phyloP scores from a whole-genome alignment of 2,888 invertebrate genomes.

The Diplazon laetatorius region DNA sequence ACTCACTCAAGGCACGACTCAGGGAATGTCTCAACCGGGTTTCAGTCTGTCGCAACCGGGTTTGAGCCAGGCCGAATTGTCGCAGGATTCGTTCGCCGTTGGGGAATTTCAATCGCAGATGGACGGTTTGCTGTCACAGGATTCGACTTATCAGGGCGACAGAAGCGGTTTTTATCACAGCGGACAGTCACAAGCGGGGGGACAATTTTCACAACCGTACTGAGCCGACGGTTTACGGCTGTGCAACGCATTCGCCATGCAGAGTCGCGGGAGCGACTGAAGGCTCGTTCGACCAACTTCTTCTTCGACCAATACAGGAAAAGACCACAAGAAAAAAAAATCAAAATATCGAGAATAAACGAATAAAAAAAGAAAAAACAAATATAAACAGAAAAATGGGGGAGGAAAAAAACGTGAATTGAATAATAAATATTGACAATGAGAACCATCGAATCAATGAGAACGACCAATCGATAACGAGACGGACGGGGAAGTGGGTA shows the following conservation, averaged over 20 bases:
- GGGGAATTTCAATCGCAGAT: slow-evolving; percentile 96
- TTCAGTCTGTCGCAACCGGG: slow-evolving; percentile 88
- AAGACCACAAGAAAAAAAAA: not conserved
- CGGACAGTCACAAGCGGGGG: slow-evolving; percentile 83
- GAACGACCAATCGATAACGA: slow-evolving; percentile 33
- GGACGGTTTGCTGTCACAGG: slow-evolving; percentile 97
- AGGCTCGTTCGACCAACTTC: slow-evolving; percentile 81
- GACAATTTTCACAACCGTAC: slow-evolving; percentile 88
- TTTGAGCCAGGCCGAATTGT: slow-evolving; percentile 87
- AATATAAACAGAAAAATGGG: too few relatives aligned
- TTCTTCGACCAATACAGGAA: slow-evolving; percentile 76
- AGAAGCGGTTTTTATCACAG: slow-evolving; percentile 86
- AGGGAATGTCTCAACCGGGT: slow-evolving; percentile 89
- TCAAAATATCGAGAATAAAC: not conserved
- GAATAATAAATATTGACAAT: too few relatives aligned
- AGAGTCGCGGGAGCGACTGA: slow-evolving; percentile 82
- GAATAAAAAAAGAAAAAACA: slow-evolving; percentile 18
- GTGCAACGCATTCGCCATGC: slow-evolving; percentile 82
- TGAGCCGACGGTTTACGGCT: slow-evolving; percentile 83
- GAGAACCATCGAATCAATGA: slow-evolving; percentile 49
- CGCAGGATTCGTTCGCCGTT: slow-evolving; percentile 92
- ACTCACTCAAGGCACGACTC: slow-evolving; percentile 83
- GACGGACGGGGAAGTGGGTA: slow-evolving; percentile 42
- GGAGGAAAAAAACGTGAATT: too few relatives aligned
- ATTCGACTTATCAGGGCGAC: slow-evolving; percentile 91